A percentile compares a stretch with the other conserved stretches of the same genome.
phyloP scores from a whole-genome alignment of 2,797 vertebrate species.

The Liasis olivaceus region DNA sequence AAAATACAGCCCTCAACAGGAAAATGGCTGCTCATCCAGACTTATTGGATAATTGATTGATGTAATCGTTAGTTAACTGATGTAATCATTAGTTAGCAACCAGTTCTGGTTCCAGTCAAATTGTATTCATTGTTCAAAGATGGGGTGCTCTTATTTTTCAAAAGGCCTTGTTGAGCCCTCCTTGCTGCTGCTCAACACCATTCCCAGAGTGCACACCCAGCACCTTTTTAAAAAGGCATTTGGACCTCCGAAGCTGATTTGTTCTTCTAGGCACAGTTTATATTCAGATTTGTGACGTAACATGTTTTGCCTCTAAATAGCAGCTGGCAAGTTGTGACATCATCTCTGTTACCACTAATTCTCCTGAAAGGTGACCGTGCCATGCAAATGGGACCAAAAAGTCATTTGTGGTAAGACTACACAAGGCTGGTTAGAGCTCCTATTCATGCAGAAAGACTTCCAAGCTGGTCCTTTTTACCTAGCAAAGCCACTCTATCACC shows the following conservation, averaged over 20 bases:
- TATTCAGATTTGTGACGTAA: neutral
- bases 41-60: neutral
- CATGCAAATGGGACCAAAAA: neutral
- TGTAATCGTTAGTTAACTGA: too few species aligned
- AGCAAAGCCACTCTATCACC: neutral
- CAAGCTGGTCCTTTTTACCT: neutral
- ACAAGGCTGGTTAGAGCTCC: too few species aligned
- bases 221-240: neutral
- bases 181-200: neutral
- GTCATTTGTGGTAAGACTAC: neutral
- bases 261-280: neutral
- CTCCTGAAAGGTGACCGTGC: neutral
- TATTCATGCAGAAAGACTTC: neutral
- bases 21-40: neutral
- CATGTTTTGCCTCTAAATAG: neutral
- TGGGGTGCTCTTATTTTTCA: neutral
- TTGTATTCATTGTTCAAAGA: neutral
- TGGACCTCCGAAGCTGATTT: neutral
- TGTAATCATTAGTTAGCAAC: neutral
- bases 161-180: neutral
- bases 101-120: neutral
- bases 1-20: neutral
- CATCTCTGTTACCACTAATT: neutral
- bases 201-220: neutral
- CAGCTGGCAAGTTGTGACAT: neutral